These are phyloP conservation scores for Paraplagusia blochii DNA, from an alignment of 2,113 vertebrate species.

Conservation along the genomic window DNA sequence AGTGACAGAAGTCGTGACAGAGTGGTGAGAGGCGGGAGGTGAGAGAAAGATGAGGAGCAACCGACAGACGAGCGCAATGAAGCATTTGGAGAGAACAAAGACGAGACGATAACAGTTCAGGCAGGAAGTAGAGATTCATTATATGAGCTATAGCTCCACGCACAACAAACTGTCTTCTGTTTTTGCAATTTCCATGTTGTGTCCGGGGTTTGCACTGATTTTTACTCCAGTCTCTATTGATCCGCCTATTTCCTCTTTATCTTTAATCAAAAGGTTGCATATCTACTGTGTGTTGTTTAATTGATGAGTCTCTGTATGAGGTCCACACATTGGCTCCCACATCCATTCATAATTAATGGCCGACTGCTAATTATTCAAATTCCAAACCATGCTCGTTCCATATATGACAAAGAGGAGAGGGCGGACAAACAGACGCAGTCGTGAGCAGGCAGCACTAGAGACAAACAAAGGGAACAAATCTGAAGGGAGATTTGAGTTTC, in stretches of 20 bases:
- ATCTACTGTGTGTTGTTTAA: constrained; percentile 77
- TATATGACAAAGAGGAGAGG: constrained; percentile 34
- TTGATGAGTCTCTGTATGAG: constrained; percentile 67
- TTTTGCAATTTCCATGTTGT: constrained; percentile 10
- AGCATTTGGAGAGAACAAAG: constrained; percentile 3
- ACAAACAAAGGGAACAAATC: constrained; percentile 8
- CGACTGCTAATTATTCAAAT: constrained; percentile 68
- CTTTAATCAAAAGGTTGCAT: constrained; percentile 76
- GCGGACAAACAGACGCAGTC: constrained; percentile 2
- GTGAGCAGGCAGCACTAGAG: constrained; percentile 1
- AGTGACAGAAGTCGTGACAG: constrained; percentile 26
- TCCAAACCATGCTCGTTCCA: constrained; percentile 37
- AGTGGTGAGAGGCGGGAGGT: constrained; percentile 35
- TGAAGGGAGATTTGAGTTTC: no score
- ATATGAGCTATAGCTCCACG: constrained; percentile 4
- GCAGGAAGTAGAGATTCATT: constrained; percentile 16
- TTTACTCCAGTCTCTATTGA: constrained; percentile 73
- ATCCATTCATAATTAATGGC: constrained; percentile 72
- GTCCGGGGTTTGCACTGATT: no score
- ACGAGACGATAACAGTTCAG: constrained; percentile 30
- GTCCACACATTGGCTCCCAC: constrained; percentile 65
- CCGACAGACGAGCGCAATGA: constrained; percentile 31
- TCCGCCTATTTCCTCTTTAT: constrained; percentile 72
- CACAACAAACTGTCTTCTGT: constrained; percentile 9
- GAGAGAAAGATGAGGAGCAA: constrained; percentile 43